phyloP scores from a whole-genome alignment of 1,140 invertebrate genomes.

The Xylocopa sonorina region DNA sequence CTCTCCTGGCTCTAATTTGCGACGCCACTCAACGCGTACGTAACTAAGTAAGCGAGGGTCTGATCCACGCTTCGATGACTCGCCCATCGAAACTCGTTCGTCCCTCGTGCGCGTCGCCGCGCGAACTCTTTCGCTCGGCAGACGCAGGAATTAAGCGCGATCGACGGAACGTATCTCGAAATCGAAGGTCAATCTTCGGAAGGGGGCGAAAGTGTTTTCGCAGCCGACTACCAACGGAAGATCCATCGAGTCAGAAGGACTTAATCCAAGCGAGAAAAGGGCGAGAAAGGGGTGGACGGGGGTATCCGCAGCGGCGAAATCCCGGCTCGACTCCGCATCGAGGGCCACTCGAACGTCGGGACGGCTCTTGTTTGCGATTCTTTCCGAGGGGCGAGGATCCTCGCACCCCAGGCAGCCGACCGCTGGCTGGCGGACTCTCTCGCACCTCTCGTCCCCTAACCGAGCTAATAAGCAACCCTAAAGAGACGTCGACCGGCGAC shows the following conservation, averaged over 20 bases:
- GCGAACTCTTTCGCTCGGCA: neutral
- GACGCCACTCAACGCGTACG: too few species aligned
- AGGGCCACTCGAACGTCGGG: constrained; percentile 55
- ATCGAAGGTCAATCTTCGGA: neutral
- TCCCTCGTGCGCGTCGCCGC: neutral
- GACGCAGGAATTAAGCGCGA: neutral
- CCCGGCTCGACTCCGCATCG: constrained; percentile 36
- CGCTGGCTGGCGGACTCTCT: constrained; percentile 20
- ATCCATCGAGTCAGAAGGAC: constrained; percentile 40
- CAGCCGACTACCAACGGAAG: constrained; percentile 14
- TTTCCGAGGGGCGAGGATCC: constrained; percentile 60
- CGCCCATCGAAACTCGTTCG: neutral
- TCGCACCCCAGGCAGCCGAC: constrained; percentile 16
- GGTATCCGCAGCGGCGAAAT: constrained; percentile 73
- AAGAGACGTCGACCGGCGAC: constrained; percentile 68
- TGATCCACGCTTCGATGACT: neutral
- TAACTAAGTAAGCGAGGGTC: too few species aligned
- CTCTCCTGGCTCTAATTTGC: neutral
- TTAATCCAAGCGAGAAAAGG: constrained; percentile 51
- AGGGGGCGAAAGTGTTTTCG: constrained; percentile 39
- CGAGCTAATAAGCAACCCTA: constrained; percentile 77
- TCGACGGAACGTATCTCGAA: neutral
- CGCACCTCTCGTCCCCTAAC: constrained; percentile 66
- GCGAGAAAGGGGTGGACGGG: constrained; percentile 17
- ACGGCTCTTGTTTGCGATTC: constrained; percentile 74